A percentile compares a stretch with the other conserved stretches of the same genome.
phyloP scores from a whole-genome alignment of 2,797 vertebrate species.

The Falco novaeseelandiae region DNA sequence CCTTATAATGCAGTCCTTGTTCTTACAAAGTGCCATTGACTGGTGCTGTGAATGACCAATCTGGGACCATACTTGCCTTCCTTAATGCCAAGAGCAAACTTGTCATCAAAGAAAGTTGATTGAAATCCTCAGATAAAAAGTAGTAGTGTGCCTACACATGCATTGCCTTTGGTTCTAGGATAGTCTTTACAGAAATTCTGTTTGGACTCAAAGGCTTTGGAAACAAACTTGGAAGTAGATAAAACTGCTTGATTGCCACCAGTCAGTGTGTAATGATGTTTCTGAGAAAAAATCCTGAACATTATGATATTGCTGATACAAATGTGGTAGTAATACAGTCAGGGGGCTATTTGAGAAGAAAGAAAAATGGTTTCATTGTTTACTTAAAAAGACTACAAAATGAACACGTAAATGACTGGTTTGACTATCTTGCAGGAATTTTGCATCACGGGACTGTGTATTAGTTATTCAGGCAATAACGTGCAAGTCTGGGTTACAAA shows the following conservation, averaged over 20 bases:
- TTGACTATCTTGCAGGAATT: background rate
- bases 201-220: background rate
- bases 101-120: background rate
- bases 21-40: background rate
- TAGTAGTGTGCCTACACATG: background rate
- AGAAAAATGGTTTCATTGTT: background rate
- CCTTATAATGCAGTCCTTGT: constrained; percentile 26
- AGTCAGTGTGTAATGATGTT: background rate
- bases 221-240: background rate
- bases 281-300: background rate
- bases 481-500: background rate
- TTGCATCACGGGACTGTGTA: background rate
- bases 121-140: background rate
- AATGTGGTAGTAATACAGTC: background rate
- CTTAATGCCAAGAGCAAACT: background rate
- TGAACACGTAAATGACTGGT: background rate
- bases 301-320: background rate
- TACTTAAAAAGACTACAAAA: background rate
- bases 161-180: background rate
- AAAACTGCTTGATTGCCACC: background rate
- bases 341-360: background rate
- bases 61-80: background rate
- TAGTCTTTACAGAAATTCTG: background rate
- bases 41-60: background rate
- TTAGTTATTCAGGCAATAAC: background rate